Conservation (phyloP, 1,140 invertebrate species). For the Pygmarrhopalites habei region DNA sequence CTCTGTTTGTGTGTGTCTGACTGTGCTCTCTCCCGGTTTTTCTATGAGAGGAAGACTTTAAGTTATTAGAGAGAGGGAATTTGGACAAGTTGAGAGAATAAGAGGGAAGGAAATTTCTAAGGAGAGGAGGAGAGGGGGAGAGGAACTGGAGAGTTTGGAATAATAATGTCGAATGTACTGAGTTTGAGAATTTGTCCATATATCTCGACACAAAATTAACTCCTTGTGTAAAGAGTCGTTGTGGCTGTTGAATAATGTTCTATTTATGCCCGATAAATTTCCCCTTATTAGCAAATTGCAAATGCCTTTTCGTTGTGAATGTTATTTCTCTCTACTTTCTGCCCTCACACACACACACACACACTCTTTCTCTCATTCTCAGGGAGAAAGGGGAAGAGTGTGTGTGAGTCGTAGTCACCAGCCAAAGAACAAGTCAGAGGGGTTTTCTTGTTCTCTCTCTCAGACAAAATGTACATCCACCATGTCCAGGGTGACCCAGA, state of each 20-base stretch:
- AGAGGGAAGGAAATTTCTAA: not conserved
- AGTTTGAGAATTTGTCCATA: conserved; percentile 38
- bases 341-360: not conserved
- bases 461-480: too few relatives aligned
- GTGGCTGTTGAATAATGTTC: conserved; percentile 38
- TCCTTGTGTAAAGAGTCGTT: conserved; percentile 29
- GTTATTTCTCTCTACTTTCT: not conserved
- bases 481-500: too few relatives aligned
- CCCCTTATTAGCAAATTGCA: conserved; percentile 38
- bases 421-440: too few relatives aligned
- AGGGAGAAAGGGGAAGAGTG: too few relatives aligned
- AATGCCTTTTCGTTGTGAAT: conserved; percentile 29
- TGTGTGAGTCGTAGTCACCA: too few relatives aligned
- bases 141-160: conserved; percentile 9
- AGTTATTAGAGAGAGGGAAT: not conserved
- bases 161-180: conserved; percentile 36
- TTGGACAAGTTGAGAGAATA: not conserved
- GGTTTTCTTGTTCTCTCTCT: too few relatives aligned
- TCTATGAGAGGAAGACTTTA: not conserved
- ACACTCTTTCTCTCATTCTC: not conserved
- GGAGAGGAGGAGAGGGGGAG: not conserved
- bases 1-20: not conserved
- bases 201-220: conserved; percentile 38
- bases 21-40: not conserved
- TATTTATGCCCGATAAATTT: conserved; percentile 38